Evolutionary conservation across 2,888 invertebrate genomes (phyloP).

Genomic region (Nymphalis c-album): DNA sequence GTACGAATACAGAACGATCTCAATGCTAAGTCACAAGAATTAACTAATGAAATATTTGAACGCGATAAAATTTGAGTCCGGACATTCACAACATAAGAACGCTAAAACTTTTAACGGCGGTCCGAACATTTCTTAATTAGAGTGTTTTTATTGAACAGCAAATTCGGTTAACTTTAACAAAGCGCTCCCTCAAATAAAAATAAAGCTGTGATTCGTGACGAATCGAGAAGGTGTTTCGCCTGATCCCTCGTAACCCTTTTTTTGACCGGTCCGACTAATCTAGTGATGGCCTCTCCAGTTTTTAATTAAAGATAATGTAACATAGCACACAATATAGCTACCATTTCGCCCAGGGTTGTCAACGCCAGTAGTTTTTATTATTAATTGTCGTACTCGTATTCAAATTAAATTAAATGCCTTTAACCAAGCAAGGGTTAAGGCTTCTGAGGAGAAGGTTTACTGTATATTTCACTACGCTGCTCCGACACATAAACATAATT

Average conservation of each 20-base stretch:
- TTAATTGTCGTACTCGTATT: not conserved
- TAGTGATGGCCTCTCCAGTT: slow-evolving; percentile 71
- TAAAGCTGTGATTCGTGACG: slow-evolving; percentile 78
- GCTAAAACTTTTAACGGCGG: slow-evolving; percentile 67
- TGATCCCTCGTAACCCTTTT: slow-evolving; percentile 73
- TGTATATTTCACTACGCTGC: too few relatives aligned
- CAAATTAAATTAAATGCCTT: not conserved
- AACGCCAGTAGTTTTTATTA: not conserved
- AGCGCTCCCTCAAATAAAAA: slow-evolving; percentile 77
- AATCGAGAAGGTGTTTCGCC: slow-evolving; percentile 77
- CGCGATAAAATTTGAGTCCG: slow-evolving; percentile 52
- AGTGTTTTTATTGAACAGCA: slow-evolving; percentile 75
- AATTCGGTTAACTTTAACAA: slow-evolving; percentile 79
- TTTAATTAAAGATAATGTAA: slow-evolving; percentile 79
- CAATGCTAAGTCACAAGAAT: slow-evolving; percentile 35
- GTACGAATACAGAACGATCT: slow-evolving; percentile 22
- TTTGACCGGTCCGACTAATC: slow-evolving; percentile 76
- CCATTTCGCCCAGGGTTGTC: slow-evolving; percentile 56
- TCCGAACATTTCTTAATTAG: slow-evolving; percentile 79
- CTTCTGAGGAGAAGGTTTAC: too few relatives aligned
- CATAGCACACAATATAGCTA: slow-evolving; percentile 71
- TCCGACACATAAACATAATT: too few relatives aligned
- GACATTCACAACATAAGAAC: slow-evolving; percentile 55
- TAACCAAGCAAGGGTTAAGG: too few relatives aligned
- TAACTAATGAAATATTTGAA: slow-evolving; percentile 46